phyloP scores from a whole-genome alignment of 2,113 vertebrate species.

The Erythrocebus patas region DNA sequence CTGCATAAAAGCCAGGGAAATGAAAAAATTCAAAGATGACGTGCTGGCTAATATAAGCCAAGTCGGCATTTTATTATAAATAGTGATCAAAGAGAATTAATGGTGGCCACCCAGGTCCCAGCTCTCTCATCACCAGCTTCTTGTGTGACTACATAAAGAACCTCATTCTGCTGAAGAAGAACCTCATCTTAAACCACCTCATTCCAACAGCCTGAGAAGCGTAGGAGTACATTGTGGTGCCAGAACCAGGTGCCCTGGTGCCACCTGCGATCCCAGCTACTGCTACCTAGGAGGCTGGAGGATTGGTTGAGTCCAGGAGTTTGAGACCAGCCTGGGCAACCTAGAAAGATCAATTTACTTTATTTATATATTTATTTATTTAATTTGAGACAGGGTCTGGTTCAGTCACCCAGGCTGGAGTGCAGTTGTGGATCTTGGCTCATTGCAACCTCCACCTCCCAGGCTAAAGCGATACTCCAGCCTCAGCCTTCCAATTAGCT shows the following conservation, averaged over 20 bases:
- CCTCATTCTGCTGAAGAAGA: background rate
- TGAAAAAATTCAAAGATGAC: background rate
- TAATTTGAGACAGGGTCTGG: too few species aligned
- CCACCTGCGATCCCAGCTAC: too few species aligned
- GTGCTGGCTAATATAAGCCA: background rate
- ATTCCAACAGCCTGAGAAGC: background rate
- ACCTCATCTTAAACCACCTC: background rate
- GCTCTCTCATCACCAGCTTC: background rate
- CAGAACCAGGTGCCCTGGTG: background rate
- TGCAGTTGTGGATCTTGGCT: too few species aligned
- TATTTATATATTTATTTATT: too few species aligned
- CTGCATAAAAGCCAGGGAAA: background rate
- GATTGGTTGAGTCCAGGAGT: too few species aligned
- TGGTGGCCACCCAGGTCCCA: background rate
- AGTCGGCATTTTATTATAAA: background rate
- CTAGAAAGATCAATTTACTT: too few species aligned
- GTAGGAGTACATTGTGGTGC: background rate
- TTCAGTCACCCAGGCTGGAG: too few species aligned
- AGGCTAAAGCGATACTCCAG: too few species aligned
- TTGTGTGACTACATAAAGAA: background rate
- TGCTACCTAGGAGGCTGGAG: too few species aligned
- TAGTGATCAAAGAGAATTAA: background rate
- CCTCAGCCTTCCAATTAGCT: too few species aligned
- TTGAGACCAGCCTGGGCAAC: too few species aligned
- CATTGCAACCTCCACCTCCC: too few species aligned